phyloP scores from a whole-genome alignment of 2,888 invertebrate species.

The Pterostichus niger region DNA sequence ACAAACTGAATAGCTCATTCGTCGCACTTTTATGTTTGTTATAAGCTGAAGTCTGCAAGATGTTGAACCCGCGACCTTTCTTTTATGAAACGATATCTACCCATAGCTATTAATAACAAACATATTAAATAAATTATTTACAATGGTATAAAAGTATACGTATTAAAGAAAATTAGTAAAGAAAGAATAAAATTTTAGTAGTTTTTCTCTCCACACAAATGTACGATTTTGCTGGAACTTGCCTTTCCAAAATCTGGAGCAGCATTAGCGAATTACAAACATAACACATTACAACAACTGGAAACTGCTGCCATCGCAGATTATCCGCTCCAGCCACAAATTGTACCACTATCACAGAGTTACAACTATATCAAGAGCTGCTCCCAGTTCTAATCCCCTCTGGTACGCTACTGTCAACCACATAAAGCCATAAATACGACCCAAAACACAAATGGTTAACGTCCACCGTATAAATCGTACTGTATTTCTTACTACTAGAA shows the following conservation, averaged over 20 bases:
- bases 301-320: conserved; percentile 38
- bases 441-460: conserved; percentile 19
- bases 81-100: no score
- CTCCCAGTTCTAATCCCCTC: conserved; percentile 14
- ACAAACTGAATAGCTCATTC: no score
- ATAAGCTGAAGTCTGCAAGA: no score
- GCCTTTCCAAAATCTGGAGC: background rate
- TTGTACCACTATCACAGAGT: conserved; percentile 28
- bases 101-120: no score
- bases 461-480: conserved; percentile 23
- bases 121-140: no score
- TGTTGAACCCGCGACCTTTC: no score
- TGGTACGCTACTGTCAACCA: conserved; percentile 34
- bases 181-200: background rate
- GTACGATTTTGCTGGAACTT: background rate
- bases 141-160: background rate
- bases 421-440: conserved; percentile 31
- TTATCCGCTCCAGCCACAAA: conserved; percentile 22
- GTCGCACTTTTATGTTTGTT: no score
- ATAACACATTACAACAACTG: conserved; percentile 31
- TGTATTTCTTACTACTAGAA: conserved; percentile 9
- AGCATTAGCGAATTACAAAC: conserved; percentile 32
- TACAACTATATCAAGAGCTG: background rate
- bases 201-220: background rate
- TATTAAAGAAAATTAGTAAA: no score